Evolutionary conservation across 2,113 vertebrate genomes (phyloP).

Genomic region (Lampris megalopsis): DNA sequence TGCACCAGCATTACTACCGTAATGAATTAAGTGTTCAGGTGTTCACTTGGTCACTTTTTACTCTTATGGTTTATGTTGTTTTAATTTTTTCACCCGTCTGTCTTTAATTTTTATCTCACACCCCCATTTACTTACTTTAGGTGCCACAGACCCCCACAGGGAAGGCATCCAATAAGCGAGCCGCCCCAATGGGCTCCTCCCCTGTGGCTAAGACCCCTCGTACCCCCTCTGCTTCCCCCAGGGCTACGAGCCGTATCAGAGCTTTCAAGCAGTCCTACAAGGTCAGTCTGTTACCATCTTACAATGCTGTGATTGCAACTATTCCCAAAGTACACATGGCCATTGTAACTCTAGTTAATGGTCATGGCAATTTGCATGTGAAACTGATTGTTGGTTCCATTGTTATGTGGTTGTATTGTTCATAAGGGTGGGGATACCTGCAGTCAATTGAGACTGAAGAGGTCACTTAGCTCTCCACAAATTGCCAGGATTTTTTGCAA

Average conservation of each 20-base stretch:
- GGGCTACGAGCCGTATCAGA: slow-evolving; percentile 11
- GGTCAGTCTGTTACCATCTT: slow-evolving; percentile 40
- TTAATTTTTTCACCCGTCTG: neutral
- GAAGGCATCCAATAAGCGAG: slow-evolving; percentile 60
- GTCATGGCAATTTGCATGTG: too few species aligned
- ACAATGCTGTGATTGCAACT: too few species aligned
- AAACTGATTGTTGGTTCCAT: too few species aligned
- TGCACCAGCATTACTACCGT: slow-evolving; percentile 26
- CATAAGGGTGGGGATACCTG: too few species aligned
- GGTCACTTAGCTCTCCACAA: neutral
- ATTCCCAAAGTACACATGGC: too few species aligned
- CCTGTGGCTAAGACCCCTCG: slow-evolving; percentile 60
- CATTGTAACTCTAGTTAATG: too few species aligned
- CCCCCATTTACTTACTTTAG: neutral
- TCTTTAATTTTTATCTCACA: neutral
- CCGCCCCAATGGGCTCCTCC: slow-evolving; percentile 36
- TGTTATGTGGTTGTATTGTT: too few species aligned
- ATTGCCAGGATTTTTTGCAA: neutral
- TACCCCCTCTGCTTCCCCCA: slow-evolving; percentile 43
- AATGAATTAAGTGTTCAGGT: slow-evolving; percentile 54
- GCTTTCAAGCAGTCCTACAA: slow-evolving; percentile 50
- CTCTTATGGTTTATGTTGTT: slow-evolving; percentile 5
- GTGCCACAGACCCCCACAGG: slow-evolving; percentile 55
- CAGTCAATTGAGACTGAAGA: too few species aligned
- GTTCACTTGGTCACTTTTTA: slow-evolving; percentile 16